These are phyloP conservation scores for Carlito syrichta DNA, from an alignment of 2,113 vertebrate species.

Conservation along the genomic window DNA sequence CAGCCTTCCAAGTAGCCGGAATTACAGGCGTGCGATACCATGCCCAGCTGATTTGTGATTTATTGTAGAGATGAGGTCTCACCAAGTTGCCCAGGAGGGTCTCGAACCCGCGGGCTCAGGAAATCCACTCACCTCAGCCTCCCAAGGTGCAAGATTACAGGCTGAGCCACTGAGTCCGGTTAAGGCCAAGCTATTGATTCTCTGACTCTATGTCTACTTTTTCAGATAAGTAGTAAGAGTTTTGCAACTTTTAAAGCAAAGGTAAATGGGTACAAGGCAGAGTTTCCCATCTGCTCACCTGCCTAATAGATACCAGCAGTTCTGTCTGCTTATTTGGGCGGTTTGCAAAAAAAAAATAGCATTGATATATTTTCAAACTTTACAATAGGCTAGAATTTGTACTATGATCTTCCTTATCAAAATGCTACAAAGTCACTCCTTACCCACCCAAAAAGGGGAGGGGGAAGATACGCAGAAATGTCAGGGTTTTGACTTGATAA, in stretches of 20 bases:
- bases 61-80: too few relatives aligned
- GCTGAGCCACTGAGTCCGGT: too few relatives aligned
- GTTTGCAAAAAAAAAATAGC: conserved; percentile 46
- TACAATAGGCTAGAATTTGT: conserved; percentile 49
- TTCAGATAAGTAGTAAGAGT: not conserved
- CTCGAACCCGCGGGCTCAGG: too few relatives aligned
- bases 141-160: too few relatives aligned
- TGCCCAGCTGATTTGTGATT: too few relatives aligned
- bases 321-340: not conserved
- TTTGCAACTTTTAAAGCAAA: not conserved
- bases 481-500: conserved; percentile 67
- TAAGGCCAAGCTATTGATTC: too few relatives aligned
- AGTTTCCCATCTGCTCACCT: not conserved
- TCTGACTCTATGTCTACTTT: not conserved
- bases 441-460: conserved; percentile 35
- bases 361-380: conserved; percentile 46
- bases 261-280: conserved; percentile 1
- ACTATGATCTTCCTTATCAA: conserved; percentile 26
- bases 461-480: conserved; percentile 61
- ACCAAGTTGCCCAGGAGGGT: too few relatives aligned
- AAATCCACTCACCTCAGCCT: too few relatives aligned
- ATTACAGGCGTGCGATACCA: too few relatives aligned
- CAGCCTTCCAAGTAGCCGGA: too few relatives aligned
- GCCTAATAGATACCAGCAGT: not conserved
- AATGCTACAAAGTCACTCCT: conserved; percentile 55